Base-by-base conservation (phyloP, 2,888 invertebrate genomes). In the Poecilobothrus nobilitatus region DNA sequence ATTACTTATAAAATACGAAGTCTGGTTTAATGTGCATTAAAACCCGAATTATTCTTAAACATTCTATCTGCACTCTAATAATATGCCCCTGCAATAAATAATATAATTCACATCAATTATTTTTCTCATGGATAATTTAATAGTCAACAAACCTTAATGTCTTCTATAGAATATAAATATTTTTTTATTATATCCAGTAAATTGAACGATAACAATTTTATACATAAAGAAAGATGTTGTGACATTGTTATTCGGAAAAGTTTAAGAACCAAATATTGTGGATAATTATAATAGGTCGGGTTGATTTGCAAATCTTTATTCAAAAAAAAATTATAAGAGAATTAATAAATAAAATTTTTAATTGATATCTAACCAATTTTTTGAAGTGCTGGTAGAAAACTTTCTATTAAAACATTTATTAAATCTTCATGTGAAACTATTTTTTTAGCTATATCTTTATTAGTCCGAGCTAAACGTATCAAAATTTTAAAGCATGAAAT, bases 401-500 rank as follows among this genome's bases (percentile, higher is more conserved):
- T 79, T 18, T 77, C 78, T 20, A 87, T 77, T 21, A 92, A 83
- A 20, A 82, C 81, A 2, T 86, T 81, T 72, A 95, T 81, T 20
- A 95, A 84, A 73, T 87, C 84, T 1, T 87, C 86, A 73, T 86
- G 86, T 65, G 86, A 83, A 18, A 87, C 82, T 68, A 95, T 85
- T 76, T 84, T 86, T 62, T 84, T 80, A 0, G 91, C 86, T 68
- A 87, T 84, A 72, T 88, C 86, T 63, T 86, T 81, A 10, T 92
- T 94, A 79, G 94, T 91, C 76, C 94, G 86, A 0, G 88, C 87
- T 62, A 96, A 80, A 72, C 94, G 87, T 67, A 87, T 90, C 66
- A 97, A 83, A 72, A 95, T 88, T 80, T 93, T 91, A 66, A 96
- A 77, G 67, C 89, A 88, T 72, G 89, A 89, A 20, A 88, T 85